A percentile compares a stretch with the other conserved stretches of the same genome.
Conservation (phyloP, 2,113 vertebrate genomes). For the Phaethornis superciliosus region DNA sequence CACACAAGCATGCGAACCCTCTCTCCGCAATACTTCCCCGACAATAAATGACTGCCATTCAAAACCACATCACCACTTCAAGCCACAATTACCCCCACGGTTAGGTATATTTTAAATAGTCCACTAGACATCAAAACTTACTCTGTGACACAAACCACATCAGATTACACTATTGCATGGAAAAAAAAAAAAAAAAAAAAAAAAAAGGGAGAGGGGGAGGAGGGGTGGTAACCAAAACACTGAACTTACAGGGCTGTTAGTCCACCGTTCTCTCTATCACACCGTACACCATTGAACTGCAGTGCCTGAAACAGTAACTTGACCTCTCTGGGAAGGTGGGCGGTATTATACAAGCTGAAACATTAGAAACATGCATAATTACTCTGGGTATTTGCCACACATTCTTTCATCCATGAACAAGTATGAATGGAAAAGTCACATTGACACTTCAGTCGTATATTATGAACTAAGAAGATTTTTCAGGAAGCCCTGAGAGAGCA, state of each 20-base stretch:
- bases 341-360: slow-evolving; percentile 67
- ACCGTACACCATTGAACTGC: slow-evolving; percentile 14
- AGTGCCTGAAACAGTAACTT: slow-evolving; percentile 59
- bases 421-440: slow-evolving; percentile 56
- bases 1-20: neutral
- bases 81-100: neutral
- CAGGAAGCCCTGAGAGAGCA: neutral
- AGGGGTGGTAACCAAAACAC: too few relatives aligned
- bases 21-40: rapidly evolving
- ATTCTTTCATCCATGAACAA: slow-evolving; percentile 49
- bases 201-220: too few relatives aligned
- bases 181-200: neutral
- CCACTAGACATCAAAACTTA: neutral
- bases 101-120: neutral
- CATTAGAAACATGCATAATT: slow-evolving; percentile 71
- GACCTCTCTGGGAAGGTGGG: slow-evolving; percentile 71
- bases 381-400: slow-evolving; percentile 40
- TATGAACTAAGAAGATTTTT: neutral
- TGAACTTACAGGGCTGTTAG: slow-evolving; percentile 25
- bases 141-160: neutral
- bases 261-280: neutral
- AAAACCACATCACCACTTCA: neutral
- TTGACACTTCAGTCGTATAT: slow-evolving; percentile 21
- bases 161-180: neutral
- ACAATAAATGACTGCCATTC: neutral